phyloP scores from a whole-genome alignment of 1,140 invertebrate genomes.

The Cyphomyrmex costatus region DNA sequence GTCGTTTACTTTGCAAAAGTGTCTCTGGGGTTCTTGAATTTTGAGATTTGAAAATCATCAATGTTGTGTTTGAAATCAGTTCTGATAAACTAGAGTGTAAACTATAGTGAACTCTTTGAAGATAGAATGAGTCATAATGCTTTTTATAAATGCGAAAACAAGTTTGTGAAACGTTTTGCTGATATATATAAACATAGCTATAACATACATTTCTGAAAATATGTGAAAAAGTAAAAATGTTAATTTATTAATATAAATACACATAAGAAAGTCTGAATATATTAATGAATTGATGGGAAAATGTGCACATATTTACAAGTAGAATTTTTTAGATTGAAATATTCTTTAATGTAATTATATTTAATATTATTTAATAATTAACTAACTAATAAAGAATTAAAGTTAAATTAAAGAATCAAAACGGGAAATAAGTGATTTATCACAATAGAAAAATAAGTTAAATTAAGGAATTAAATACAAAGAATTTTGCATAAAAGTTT shows the following conservation, averaged over 20 bases:
- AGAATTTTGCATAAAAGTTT: not conserved
- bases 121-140: conserved; percentile 23
- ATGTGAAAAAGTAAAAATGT: conserved; percentile 18
- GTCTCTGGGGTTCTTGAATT: conserved; percentile 58
- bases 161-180: conserved; percentile 27
- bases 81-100: too few species aligned
- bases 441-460: not conserved
- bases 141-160: conserved; percentile 25
- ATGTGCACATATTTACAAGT: not conserved
- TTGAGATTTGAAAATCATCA: conserved; percentile 40
- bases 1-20: conserved; percentile 78
- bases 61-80: conserved; percentile 44
- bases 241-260: conserved; percentile 25
- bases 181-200: not conserved
- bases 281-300: conserved; percentile 29
- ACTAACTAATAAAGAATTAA: not conserved
- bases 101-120: conserved; percentile 9
- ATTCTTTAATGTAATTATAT: not conserved
- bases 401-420: conserved; percentile 18
- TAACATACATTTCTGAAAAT: conserved; percentile 26
- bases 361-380: too few species aligned
- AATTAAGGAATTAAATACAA: conserved; percentile 9
- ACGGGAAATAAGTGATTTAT: not conserved
- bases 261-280: conserved; percentile 8
- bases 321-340: conserved; percentile 16